phyloP scores from a whole-genome alignment of 2,113 vertebrate species.

The Gobiocypris rarus region DNA sequence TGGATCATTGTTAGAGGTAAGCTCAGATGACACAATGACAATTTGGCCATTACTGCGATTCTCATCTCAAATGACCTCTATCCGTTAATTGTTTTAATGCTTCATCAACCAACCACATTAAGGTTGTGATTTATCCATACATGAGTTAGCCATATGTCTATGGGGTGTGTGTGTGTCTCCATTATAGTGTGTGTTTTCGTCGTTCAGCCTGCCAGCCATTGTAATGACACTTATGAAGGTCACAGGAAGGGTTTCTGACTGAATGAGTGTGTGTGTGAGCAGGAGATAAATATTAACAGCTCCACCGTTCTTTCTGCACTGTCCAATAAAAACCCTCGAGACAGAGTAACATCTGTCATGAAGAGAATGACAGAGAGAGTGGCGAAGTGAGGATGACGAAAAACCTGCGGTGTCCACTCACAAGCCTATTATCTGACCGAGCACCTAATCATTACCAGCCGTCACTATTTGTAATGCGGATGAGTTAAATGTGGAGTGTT shows the following conservation, averaged over 20 bases:
- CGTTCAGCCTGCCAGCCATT: slow-evolving; percentile 20
- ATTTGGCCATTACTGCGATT: slow-evolving; percentile 46
- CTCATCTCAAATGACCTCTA: slow-evolving; percentile 40
- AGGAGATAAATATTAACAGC: slow-evolving; percentile 43
- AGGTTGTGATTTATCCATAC: background rate
- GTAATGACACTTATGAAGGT: slow-evolving; percentile 48
- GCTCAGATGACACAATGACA: slow-evolving; percentile 13
- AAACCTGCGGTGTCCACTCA: background rate
- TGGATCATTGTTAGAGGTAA: slow-evolving; percentile 1
- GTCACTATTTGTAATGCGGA: background rate
- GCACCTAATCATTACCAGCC: background rate
- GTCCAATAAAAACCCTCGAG: slow-evolving; percentile 55
- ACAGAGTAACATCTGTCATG: slow-evolving; percentile 54
- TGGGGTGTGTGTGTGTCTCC: background rate
- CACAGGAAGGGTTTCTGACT: slow-evolving; percentile 18
- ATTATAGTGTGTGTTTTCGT: background rate
- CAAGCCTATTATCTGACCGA: background rate
- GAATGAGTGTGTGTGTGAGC: slow-evolving; percentile 20
- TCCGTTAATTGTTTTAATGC: slow-evolving; percentile 48
- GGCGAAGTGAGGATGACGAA: background rate
- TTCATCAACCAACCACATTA: slow-evolving; percentile 44
- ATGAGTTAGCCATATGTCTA: background rate
- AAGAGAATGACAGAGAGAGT: slow-evolving; percentile 9
- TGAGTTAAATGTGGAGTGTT: background rate
- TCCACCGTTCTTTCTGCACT: slow-evolving; percentile 46